A percentile compares a stretch with the other conserved stretches of the same genome.
Conservation (phyloP, 2,797 vertebrate genomes). For the Apogon hyalosoma region DNA sequence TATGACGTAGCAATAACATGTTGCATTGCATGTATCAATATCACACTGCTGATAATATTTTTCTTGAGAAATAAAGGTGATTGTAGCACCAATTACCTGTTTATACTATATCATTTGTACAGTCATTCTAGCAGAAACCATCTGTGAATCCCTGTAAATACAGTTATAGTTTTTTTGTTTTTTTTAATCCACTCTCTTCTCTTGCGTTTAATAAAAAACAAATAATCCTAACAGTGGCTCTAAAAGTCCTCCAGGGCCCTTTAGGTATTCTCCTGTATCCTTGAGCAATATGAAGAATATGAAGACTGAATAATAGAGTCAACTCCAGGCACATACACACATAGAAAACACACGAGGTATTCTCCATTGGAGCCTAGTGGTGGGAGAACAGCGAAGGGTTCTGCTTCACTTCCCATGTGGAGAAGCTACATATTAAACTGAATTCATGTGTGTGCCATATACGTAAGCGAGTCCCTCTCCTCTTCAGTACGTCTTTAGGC, state of each 20-base stretch:
- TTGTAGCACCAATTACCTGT: too few species aligned
- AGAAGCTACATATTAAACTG: constrained; percentile 83
- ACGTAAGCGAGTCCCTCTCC: constrained; percentile 28
- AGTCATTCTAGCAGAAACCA: constrained; percentile 16
- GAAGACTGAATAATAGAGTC: constrained; percentile 81
- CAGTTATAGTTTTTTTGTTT: constrained; percentile 36
- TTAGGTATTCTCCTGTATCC: constrained; percentile 52
- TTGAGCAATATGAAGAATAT: constrained; percentile 75
- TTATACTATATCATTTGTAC: not conserved
- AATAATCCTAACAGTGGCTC: constrained; percentile 36
- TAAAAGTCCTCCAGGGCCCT: constrained; percentile 31
- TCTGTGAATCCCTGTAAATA: constrained; percentile 15
- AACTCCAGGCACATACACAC: constrained; percentile 43
- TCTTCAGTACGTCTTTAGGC: constrained; percentile 74
- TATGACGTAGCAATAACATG: not conserved
- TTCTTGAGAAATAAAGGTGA: too few species aligned
- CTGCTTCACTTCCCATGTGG: constrained; percentile 82
- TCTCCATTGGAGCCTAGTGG: constrained; percentile 53
- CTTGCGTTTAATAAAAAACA: constrained; percentile 64
- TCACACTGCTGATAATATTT: too few species aligned
- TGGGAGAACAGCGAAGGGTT: constrained; percentile 70
- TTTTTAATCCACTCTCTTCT: constrained; percentile 19
- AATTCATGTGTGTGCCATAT: constrained; percentile 57
- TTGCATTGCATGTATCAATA: not conserved
- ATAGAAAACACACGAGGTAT: constrained; percentile 29